A percentile compares a stretch with the other conserved stretches of the same genome.
Evolutionary conservation across 2,888 invertebrate species (phyloP).

Genomic region (Leptopilina syphax): DNA sequence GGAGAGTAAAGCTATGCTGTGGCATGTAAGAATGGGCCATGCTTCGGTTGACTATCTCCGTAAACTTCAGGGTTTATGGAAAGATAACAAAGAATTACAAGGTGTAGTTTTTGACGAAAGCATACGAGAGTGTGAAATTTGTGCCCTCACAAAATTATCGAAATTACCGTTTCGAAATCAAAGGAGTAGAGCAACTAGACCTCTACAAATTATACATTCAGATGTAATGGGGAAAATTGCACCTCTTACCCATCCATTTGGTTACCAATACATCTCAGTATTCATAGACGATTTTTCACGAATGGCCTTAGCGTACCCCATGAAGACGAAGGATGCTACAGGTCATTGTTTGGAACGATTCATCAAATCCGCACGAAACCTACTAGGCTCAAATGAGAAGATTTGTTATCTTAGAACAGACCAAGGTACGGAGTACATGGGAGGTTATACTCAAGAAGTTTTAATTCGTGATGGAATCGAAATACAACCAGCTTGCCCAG

Average conservation of each 20-base stretch:
- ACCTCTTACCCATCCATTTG: conserved; percentile 29
- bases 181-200: conserved; percentile 50
- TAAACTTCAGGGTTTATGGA: too few relatives aligned
- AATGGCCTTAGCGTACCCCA: conserved; percentile 51
- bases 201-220: conserved; percentile 41
- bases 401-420: conserved; percentile 56
- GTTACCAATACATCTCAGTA: conserved; percentile 43
- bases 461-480: not conserved
- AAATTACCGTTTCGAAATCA: conserved; percentile 51
- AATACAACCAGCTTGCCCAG: not conserved
- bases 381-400: conserved; percentile 47
- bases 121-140: conserved; percentile 51
- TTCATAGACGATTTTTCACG: conserved; percentile 1
- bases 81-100: too few relatives aligned
- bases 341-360: conserved; percentile 52
- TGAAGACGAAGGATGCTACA: conserved; percentile 42
- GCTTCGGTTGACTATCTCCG: too few relatives aligned
- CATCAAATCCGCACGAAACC: conserved; percentile 50
- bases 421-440: conserved; percentile 50
- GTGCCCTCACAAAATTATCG: conserved; percentile 50
- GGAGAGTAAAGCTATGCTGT: too few relatives aligned
- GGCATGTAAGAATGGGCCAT: too few relatives aligned
- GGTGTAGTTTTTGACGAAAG: too few relatives aligned
- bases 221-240: not conserved
- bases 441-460: conserved; percentile 40